Base-by-base conservation (phyloP, 2,888 invertebrate species). In the Synergus gifuensis region DNA sequence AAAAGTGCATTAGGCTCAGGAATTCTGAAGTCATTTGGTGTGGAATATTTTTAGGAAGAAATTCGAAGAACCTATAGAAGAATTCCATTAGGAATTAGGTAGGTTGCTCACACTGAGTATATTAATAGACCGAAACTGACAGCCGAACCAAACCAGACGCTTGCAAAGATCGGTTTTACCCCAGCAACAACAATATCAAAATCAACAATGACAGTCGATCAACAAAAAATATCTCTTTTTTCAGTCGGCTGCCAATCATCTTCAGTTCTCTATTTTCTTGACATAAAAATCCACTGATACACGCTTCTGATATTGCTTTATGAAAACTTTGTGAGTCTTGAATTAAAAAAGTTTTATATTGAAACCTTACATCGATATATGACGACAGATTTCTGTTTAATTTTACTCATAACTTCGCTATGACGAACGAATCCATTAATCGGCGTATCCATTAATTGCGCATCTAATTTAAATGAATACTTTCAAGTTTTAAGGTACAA, bases 71-170 rank as follows among this genome's bases (percentile, higher is more conserved):
- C 80, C 78, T 78, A 78, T 83, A 83, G 82, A 83, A 83, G 85
- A 85, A 82, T 84, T 86, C 83, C 84, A 85, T 87, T 87, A 86
- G 84, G 85, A 87, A 86, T 86, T 86, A 83, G 83, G 81, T 82
- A 82, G 73, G 83, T 83, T 79, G 82, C 83, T 83, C 87, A 83
- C 83, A 86, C 81, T 82, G 81, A 73, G 86, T 82, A 82, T 90
- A 90, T 90, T 89, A 90, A 89, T 90, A 90, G 90, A 90, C 87
- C 87, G 86, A 88, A 89, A 88, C 89, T 90, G 90, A 90, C 90
- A 89, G 90, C 83, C 89, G 89, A 90, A 90, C 86, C 80, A 84
- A 86, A 87, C 87, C 89, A 89, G 89, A 90, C 88, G 86, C 86
- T 82, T 78, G 78, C 82, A 78, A 49, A 69, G 69, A 49, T 69